Evolutionary conservation across 2,888 invertebrate species (phyloP), one percentile per base, ranked within the genome.

Genomic region (Athalia cordata): DNA sequence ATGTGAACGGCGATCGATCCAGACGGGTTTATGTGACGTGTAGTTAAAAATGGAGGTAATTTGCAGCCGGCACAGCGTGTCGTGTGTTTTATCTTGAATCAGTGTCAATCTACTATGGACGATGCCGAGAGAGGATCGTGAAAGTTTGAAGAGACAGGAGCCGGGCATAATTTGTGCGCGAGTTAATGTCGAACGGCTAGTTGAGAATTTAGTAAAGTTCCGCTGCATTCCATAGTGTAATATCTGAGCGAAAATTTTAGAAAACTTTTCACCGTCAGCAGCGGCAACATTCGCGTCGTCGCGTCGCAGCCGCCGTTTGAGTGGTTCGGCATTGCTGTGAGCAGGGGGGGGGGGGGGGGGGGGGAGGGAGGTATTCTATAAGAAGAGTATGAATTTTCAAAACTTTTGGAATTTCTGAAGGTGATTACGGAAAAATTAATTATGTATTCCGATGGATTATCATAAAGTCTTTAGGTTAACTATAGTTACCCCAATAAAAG

Each of bases 381-480:
- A 8, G 13, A 13, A 13, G 62, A 75, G 75, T 62, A 49, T 62
- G 49, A 64, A 64, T 75, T 75, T 75, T 52, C 75, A 50, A 75
- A 75, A 15, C 29, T 64, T 75, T 75, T 4, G 43, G 43, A 75
- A 62, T 75, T 75, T 62, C 50, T 62, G 75, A 75, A 29, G 52
- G 62, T 50, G 75, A 50, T 50, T 61, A 49, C 11, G 50, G 29
- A 61, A 75, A 75, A 75, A 72, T 72, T 72, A 72, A 72, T 72
- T 72, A 72, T 72, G 72, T 59, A 72, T 72, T 59, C 72, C 15
- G 72, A 72, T 59, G 72, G 72, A 72, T 72, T 72, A 72, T 72
- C 72, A 72, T 72, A 59, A 72, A 72, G 72, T 72, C 72, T 57
- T 59, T 61, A 61, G 72, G 61, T 47, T 72, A 61, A 72, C 72